A percentile compares a stretch with the other conserved stretches of the same genome.
Evolutionary conservation across 1,140 invertebrate species (phyloP).

Genomic region (Lordiphosa collinella): DNA sequence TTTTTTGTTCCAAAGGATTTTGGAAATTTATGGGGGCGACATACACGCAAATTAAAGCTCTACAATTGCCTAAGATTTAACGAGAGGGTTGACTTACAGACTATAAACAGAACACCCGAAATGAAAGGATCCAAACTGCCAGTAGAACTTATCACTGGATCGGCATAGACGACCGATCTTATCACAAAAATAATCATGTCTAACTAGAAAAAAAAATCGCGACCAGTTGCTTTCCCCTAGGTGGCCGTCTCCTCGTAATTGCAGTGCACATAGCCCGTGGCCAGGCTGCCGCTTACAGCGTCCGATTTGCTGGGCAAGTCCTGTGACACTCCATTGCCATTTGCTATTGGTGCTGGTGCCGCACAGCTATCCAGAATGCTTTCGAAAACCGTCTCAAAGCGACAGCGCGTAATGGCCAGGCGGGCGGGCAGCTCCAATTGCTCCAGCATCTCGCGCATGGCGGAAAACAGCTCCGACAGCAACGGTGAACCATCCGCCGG

Average conservation of each 20-base stretch:
- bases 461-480: constrained; percentile 55
- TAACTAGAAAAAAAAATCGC: constrained; percentile 8
- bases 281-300: constrained; percentile 44
- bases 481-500: constrained; percentile 10
- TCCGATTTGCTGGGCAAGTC: constrained; percentile 48
- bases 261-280: constrained; percentile 64
- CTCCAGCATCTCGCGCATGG: constrained; percentile 29
- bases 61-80: too few relatives aligned
- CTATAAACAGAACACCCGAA: constrained; percentile 35
- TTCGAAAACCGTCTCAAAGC: constrained; percentile 70
- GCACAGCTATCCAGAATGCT: constrained; percentile 61
- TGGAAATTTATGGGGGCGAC: too few relatives aligned
- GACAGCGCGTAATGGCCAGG: constrained; percentile 62
- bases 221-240: background rate
- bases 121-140: constrained; percentile 12
- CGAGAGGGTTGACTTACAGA: constrained; percentile 6
- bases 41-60: too few relatives aligned
- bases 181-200: constrained; percentile 40
- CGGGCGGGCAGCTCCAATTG: constrained; percentile 34
- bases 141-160: constrained; percentile 48
- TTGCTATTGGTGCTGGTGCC: background rate
- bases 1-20: too few relatives aligned
- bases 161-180: constrained; percentile 35
- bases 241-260: constrained; percentile 69
- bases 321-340: constrained; percentile 5